Evolutionary conservation across 2,113 vertebrate species (phyloP).

Genomic region (Plecotus auritus): DNA sequence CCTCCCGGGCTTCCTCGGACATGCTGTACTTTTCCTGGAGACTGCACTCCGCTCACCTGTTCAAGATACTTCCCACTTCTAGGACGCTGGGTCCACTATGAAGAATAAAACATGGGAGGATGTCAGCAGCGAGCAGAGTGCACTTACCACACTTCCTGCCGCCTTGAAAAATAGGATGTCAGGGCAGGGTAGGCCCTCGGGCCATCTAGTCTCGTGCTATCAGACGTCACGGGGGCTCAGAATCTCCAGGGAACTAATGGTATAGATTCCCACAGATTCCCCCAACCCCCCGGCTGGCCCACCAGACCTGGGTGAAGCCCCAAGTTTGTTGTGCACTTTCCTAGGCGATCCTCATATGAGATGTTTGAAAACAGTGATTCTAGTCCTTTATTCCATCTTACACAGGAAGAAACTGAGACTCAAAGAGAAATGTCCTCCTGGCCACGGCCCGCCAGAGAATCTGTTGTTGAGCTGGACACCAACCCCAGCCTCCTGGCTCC

Average conservation of each 20-base stretch:
- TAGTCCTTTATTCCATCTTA: not conserved
- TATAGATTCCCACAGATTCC: not conserved
- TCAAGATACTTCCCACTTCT: not conserved
- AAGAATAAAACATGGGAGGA: conserved; percentile 4
- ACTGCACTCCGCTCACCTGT: not conserved
- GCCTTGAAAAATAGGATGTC: not conserved
- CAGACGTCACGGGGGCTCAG: not conserved
- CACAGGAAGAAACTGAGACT: not conserved
- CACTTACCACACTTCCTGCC: conserved; percentile 38
- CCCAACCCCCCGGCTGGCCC: not conserved
- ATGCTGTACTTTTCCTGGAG: not conserved
- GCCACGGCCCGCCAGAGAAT: not conserved
- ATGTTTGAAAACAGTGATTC: not conserved
- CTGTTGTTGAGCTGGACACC: not conserved
- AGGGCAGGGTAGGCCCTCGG: not conserved
- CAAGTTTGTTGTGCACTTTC: not conserved
- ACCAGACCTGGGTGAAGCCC: not conserved
- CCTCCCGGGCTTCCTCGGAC: not conserved
- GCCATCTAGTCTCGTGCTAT: not conserved
- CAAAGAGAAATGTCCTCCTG: not conserved
- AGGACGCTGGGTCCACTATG: not conserved
- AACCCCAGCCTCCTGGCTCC: not conserved
- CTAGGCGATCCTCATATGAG: not conserved
- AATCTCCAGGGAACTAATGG: not conserved
- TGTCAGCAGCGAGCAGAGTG: conserved; percentile 31